A percentile compares a stretch with the other conserved stretches of the same genome.
Conservation (phyloP, 2,888 invertebrate genomes). For the Seira musarum region DNA sequence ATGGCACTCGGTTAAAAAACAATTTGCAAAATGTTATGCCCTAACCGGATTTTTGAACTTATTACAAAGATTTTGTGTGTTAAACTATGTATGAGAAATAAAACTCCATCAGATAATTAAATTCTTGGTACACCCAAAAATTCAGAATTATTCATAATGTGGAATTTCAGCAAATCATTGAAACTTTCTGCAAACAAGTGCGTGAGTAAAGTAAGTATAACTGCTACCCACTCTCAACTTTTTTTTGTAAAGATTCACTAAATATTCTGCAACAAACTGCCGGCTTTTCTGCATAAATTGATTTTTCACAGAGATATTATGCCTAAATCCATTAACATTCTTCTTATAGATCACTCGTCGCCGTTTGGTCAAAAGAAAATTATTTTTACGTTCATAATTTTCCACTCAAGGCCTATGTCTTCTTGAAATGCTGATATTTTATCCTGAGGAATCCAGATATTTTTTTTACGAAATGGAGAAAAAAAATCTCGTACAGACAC, state of each 20-base stretch:
- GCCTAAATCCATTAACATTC: background rate
- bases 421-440: background rate
- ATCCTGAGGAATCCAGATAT: background rate
- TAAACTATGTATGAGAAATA: background rate
- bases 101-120: background rate
- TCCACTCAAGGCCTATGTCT: background rate
- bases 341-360: background rate
- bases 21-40: constrained; percentile 12
- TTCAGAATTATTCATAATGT: too few species aligned
- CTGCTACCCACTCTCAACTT: too few species aligned
- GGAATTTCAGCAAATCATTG: background rate
- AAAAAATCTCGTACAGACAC: constrained; percentile 26
- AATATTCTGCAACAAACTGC: background rate
- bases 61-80: too few species aligned
- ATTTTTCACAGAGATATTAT: background rate
- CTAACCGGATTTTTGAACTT: too few species aligned
- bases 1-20: constrained; percentile 39
- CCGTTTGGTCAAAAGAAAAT: background rate
- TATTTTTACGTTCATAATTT: background rate
- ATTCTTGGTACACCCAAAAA: too few species aligned
- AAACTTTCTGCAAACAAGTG: background rate
- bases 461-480: constrained; percentile 18
- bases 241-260: background rate
- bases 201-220: too few species aligned
- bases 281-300: background rate